Base-by-base conservation (phyloP, 2,888 invertebrate genomes). In the Mythimna ferrago region DNA sequence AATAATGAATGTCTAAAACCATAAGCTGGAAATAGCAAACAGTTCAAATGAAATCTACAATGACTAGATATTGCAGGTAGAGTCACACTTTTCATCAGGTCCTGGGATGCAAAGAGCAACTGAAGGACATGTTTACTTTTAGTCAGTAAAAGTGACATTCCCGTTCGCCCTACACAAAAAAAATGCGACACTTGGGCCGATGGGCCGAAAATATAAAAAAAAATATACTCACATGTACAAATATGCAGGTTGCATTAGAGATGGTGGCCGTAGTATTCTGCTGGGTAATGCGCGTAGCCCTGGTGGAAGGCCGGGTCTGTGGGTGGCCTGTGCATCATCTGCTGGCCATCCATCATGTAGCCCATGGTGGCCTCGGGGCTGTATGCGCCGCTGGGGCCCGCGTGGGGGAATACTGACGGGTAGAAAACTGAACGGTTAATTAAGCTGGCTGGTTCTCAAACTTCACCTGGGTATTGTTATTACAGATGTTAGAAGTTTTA, bases 301-400 rank as follows among this genome's bases (percentile, higher is more conserved):
- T 98, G 98, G 97, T 98, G 98, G 97, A 98, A 99, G 97, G 98
- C 98, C 77, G 99, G 98, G 97, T 98, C 98, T 89, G 98, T 98
- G 88, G 99, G 98, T 92, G 99, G 98, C 97, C 99, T 98, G 97
- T 99, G 99, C 98, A 99, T 98, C 99, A 99, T 99, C 97, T 98
- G 98, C 97, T 99, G 98, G 90, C 98, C 98, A 97, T 99, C 99
- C 99, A 99, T 99, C 98, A 99, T 99, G 96, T 99, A 99, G 95
- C 99, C 99, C 97, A 99, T 99, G 93, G 98, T 97, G 91, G 98
- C 99, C 95, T 99, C 99, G 88, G 99, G 99, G 96, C 99, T 99
- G 97, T 99, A 99, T 86, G 98, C 98, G 91, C 98, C 99, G 96
- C 98, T 98, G 90, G 99, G 99, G 95, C 99, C 99, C 97, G 99